phyloP scores from a whole-genome alignment of 1,140 invertebrate species.

The Neodiprion virginianus region DNA sequence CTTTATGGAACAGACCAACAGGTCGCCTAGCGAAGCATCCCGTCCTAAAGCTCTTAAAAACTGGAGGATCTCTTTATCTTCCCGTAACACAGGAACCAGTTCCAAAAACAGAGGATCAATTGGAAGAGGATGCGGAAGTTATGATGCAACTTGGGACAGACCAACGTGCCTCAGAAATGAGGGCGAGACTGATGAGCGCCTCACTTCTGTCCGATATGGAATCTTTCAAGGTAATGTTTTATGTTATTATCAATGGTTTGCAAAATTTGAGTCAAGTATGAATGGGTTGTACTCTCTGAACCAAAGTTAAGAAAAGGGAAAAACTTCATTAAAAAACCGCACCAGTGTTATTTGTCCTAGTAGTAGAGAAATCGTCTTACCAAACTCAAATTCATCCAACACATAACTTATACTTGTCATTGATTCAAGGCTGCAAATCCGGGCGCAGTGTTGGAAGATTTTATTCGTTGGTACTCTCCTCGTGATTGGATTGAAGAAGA shows the following conservation, averaged over 20 bases:
- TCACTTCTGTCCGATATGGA: constrained; percentile 97
- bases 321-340: not conserved
- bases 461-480: constrained; percentile 98
- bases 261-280: constrained; percentile 10
- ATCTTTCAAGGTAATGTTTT: constrained; percentile 82
- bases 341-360: not conserved
- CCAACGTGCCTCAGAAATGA: constrained; percentile 80
- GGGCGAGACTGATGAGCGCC: constrained; percentile 94
- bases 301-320: not conserved
- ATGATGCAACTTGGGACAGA: constrained; percentile 87
- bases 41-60: constrained; percentile 71
- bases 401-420: not conserved
- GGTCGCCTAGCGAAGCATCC: constrained; percentile 76
- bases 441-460: constrained; percentile 89
- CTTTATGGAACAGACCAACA: constrained; percentile 73
- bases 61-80: constrained; percentile 79
- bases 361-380: not conserved
- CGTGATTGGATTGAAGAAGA: constrained; percentile 87
- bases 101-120: constrained; percentile 96
- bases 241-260: constrained; percentile 14
- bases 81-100: constrained; percentile 94
- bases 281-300: constrained; percentile 2
- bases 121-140: constrained; percentile 92
- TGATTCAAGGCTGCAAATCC: constrained; percentile 92
- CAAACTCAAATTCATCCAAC: not conserved